These are phyloP conservation scores for Salticus scenicus DNA, from an alignment of 2,888 invertebrate species.

Conservation along the genomic window DNA sequence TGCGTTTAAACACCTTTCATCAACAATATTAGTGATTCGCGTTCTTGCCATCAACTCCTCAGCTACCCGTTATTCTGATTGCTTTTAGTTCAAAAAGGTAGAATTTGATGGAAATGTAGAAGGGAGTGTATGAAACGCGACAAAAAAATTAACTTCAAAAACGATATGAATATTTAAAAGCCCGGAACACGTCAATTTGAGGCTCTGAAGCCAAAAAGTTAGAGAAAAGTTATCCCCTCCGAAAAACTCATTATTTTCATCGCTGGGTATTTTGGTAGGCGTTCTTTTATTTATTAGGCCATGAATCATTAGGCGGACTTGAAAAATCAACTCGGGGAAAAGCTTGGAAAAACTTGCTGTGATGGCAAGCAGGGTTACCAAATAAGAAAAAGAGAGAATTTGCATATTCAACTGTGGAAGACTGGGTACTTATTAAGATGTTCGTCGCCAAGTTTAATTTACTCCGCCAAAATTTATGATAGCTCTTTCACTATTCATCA, in stretches of 20 bases:
- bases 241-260: slow-evolving; percentile 48
- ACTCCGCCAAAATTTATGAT: slow-evolving; percentile 15
- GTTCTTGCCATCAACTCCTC: not conserved
- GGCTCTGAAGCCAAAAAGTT: slow-evolving; percentile 9
- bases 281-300: slow-evolving; percentile 44
- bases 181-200: slow-evolving; percentile 17
- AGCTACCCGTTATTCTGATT: not conserved
- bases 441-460: slow-evolving; percentile 31
- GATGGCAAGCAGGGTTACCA: slow-evolving; percentile 37
- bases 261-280: not conserved
- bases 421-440: not conserved
- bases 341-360: slow-evolving; percentile 13
- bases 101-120: not conserved
- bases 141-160: slow-evolving; percentile 24
- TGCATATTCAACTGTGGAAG: not conserved
- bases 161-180: slow-evolving; percentile 43
- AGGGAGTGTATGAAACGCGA: not conserved
- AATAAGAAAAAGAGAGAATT: not conserved
- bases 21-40: not conserved
- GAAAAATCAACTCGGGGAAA: slow-evolving; percentile 29
- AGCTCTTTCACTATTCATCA: too few relatives aligned
- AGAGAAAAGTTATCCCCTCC: slow-evolving; percentile 14
- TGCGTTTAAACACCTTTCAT: not conserved
- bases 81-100: slow-evolving; percentile 14
- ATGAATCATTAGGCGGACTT: slow-evolving; percentile 50